Percentiles rank a stretch among this genome's conserved stretches.
phyloP scores from a whole-genome alignment of 2,797 vertebrate genomes.

The Micropoecilia bifurca region DNA sequence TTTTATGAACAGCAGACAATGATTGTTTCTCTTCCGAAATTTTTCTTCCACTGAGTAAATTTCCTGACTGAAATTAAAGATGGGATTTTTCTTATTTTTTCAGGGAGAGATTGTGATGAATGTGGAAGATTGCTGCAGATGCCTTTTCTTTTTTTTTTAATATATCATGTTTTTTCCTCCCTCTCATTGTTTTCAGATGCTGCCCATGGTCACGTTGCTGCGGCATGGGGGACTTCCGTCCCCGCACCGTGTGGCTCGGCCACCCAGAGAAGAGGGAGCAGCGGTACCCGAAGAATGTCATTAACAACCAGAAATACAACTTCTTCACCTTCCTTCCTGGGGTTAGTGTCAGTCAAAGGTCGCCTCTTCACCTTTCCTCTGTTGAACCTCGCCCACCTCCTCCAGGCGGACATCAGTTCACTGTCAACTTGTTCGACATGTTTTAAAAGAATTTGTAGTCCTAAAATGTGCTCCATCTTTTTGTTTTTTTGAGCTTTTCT shows the following conservation, averaged over 20 bases:
- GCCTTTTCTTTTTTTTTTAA: not conserved
- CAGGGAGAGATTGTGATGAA: not conserved
- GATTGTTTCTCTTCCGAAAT: not conserved
- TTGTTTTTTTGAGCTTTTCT: not conserved
- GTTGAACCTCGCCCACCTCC: conserved; percentile 30
- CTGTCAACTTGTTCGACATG: not conserved
- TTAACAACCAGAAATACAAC: conserved; percentile 99
- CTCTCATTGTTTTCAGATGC: conserved; percentile 80
- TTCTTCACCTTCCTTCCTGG: conserved; percentile 97
- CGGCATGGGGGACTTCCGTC: conserved; percentile 91
- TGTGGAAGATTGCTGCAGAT: not conserved
- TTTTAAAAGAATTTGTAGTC: not conserved
- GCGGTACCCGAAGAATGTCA: conserved; percentile 95
- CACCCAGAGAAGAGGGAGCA: conserved; percentile 98
- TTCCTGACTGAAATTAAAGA: not conserved
- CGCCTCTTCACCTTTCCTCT: conserved; percentile 23
- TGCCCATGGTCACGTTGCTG: conserved; percentile 95
- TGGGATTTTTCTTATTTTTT: not conserved
- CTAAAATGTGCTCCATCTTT: not conserved
- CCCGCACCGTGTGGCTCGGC: conserved; percentile 95
- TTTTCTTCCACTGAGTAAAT: not conserved
- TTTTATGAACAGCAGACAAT: not conserved
- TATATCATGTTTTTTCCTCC: not conserved
- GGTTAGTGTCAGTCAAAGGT: conserved; percentile 81
- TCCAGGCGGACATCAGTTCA: conserved; percentile 8